A percentile compares a stretch with the other conserved stretches of the same genome.
Evolutionary conservation across 2,113 vertebrate species (phyloP).

Genomic region (Euleptes europaea): DNA sequence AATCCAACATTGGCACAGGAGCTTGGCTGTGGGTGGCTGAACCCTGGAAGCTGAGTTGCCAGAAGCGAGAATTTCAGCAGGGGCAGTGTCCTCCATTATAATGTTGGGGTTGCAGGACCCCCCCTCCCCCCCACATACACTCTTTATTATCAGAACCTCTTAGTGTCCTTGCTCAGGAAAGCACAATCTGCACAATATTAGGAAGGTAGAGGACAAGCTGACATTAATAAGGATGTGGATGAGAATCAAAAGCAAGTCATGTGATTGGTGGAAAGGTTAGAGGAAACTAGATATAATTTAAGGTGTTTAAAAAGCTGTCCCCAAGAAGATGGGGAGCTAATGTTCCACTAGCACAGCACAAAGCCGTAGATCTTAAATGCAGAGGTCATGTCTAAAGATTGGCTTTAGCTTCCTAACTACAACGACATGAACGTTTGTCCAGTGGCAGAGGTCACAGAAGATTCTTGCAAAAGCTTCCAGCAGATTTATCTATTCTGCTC

Average conservation of each 20-base stretch:
- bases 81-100: background rate
- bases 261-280: background rate
- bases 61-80: background rate
- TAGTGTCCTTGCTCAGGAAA: background rate
- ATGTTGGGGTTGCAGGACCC: background rate
- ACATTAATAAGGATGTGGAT: background rate
- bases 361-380: background rate
- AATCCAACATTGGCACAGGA: background rate
- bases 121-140: background rate
- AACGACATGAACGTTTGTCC: too few relatives aligned
- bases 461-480: too few relatives aligned
- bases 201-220: background rate
- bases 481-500: too few relatives aligned
- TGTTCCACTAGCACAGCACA: background rate
- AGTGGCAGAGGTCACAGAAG: too few relatives aligned
- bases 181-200: background rate
- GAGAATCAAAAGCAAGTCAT: background rate
- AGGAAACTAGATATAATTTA: background rate
- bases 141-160: background rate
- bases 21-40: background rate
- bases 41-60: background rate
- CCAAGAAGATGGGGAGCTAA: background rate
- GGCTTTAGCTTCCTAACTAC: background rate
- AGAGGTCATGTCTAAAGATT: background rate
- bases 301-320: background rate